Percentiles rank a stretch among this genome's conserved stretches.
Conservation (phyloP, 2,888 invertebrate genomes). For the Matsumyia berberina region DNA sequence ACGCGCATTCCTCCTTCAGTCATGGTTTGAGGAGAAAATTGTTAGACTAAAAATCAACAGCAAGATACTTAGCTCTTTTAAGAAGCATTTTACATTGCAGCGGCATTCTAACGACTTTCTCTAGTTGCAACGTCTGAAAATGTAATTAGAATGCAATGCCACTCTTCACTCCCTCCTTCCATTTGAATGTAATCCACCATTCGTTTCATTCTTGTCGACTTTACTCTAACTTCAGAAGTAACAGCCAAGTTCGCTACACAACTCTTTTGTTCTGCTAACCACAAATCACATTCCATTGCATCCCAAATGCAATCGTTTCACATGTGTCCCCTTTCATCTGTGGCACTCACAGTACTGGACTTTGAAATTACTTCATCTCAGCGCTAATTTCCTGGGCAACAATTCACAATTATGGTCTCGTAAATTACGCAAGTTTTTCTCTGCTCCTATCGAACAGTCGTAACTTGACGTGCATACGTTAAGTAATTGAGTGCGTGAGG, state of each 20-base stretch:
- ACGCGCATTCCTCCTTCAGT: background rate
- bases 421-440: slow-evolving; percentile 72
- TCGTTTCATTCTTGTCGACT: slow-evolving; percentile 2
- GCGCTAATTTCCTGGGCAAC: slow-evolving; percentile 72
- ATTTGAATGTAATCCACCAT: slow-evolving; percentile 15
- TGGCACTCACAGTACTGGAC: background rate
- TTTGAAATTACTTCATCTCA: slow-evolving; percentile 70
- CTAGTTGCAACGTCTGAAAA: slow-evolving; percentile 5
- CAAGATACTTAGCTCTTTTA: slow-evolving; percentile 1
- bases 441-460: slow-evolving; percentile 14
- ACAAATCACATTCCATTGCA: slow-evolving; percentile 67
- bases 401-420: slow-evolving; percentile 73
- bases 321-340: background rate
- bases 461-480: slow-evolving; percentile 66
- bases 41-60: background rate
- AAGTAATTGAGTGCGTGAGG: slow-evolving; percentile 76
- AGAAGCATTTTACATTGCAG: slow-evolving; percentile 7
- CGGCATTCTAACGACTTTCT: slow-evolving; percentile 23
- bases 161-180: background rate
- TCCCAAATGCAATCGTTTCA: slow-evolving; percentile 49
- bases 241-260: slow-evolving; percentile 34
- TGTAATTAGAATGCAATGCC: slow-evolving; percentile 39
- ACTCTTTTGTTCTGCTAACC: slow-evolving; percentile 55
- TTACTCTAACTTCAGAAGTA: background rate
- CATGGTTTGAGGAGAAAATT: background rate